Base-by-base conservation (phyloP, 2,888 invertebrate genomes). In the Agriotes lineatus region DNA sequence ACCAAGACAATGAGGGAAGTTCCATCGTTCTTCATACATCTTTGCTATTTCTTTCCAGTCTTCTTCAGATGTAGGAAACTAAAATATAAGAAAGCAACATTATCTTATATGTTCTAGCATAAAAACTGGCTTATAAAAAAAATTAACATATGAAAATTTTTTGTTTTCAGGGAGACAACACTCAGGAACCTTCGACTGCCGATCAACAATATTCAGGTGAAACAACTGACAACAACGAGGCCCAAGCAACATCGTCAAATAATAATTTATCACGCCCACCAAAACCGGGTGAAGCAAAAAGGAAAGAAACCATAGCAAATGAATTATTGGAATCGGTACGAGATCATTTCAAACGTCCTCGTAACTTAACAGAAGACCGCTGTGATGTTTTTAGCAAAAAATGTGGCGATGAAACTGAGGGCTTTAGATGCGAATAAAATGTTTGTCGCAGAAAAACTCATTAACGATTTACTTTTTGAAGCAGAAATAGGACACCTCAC, bases 321-420 rank as follows among this genome's bases (percentile, higher is more conserved):
- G 70, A 70, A 42, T 52, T 67, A 48, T 62, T 62, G 61, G 61
- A 63, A 63, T 70, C 70, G 30, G 71, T 70, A 50, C 69, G 63
- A 57, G 61, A 72, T 54, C 70, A 72, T 65, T 71, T 71, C 50
- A 71, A 71, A 57, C 65, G 70, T 59, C 67, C 67, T 65, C 62
- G 66, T 44, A 25, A 42, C 48, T 39, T 57, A 63, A 35, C 63
- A 70, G 69, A 73, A 69, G 71, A 72, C 50, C 67, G 66, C 14
- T 61, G 59, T 58, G 63, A 68, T 45, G 44, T 63, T 57, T 57
- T 68, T 45, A 63, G 68, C 16, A 9, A 67, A 67, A 67, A 61
- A 52, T 67, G 62, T 67, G 56, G 57, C 67, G 25, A 59, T 60
- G 30, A 67, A 67, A 59, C 30, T 67, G 66, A 60, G 65, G 65